Evolutionary conservation across 1,140 invertebrate genomes (phyloP).

Genomic region (Vollenhovia emeryi): DNA sequence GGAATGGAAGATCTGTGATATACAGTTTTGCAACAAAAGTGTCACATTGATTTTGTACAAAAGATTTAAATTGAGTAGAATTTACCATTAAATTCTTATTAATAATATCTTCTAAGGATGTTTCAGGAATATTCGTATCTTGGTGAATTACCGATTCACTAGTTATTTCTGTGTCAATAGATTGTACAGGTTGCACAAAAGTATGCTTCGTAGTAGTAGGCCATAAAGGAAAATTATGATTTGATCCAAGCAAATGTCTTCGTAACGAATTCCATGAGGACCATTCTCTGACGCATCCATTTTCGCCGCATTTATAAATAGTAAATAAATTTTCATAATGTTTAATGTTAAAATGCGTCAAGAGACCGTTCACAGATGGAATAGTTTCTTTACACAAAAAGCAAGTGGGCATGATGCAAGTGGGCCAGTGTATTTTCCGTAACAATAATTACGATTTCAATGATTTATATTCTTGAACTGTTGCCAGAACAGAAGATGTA

Average conservation of each 20-base stretch:
- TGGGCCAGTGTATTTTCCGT: too few relatives aligned
- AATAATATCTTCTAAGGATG: too few relatives aligned
- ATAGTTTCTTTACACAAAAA: too few relatives aligned
- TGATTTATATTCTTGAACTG: too few relatives aligned
- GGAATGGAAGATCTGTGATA: background rate
- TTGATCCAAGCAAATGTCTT: background rate
- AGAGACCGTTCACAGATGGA: too few relatives aligned
- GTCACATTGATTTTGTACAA: background rate
- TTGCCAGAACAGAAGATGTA: too few relatives aligned
- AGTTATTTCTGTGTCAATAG: background rate
- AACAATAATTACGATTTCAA: too few relatives aligned
- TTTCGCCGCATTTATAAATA: background rate
- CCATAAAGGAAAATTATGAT: background rate
- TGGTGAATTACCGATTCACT: too few relatives aligned
- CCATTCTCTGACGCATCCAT: background rate
- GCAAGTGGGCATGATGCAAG: too few relatives aligned
- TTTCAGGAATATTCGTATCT: too few relatives aligned
- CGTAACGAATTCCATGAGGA: background rate
- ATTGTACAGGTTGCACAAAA: background rate
- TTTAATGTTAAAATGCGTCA: background rate
- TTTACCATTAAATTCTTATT: too few relatives aligned
- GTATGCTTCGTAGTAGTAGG: too few relatives aligned
- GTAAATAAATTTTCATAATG: background rate
- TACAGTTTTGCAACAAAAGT: slow-evolving; percentile 21
- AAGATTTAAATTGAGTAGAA: background rate